Evolutionary conservation across 2,888 invertebrate genomes (phyloP), one percentile per base, ranked within the genome.

Genomic region (Torymus auratus): DNA sequence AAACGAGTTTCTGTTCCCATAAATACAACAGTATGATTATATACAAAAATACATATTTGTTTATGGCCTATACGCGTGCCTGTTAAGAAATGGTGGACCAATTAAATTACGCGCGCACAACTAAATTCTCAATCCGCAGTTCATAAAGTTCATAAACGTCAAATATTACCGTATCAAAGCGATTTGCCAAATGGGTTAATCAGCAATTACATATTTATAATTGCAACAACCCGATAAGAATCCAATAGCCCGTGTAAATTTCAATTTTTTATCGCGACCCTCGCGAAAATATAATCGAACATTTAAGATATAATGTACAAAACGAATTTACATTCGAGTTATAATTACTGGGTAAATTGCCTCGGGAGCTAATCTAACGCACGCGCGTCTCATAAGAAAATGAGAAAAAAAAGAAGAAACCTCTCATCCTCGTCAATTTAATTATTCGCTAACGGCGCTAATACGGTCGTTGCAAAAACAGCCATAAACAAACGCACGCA

Each of bases 281-380:
- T 60, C 41, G 72, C 28, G 61, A 55, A 78, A 72, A 60, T 55
- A 78, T 55, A 78, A 67, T 53, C 58, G 58, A 70, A 65, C 65
- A 53, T 15, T 70, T 28, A 17, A 23, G 2, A 41, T 41, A 23
- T n/a, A n/a, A n/a, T n/a, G 14, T 28, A 41, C 17, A 75, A 75
- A 67, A 68, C n/a, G 41, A 41, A 41, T 41, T 41, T 41, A 41
- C 41, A 41, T 41, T 41, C 41, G 41, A 41, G 7, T 7, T 41
- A 7, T 41, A 41, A 41, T 41, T 41, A 41, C 7, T n/a, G 41
- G 41, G 7, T 41, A 41, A 41, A 41, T 41, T 41, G 41, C 7
- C 41, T 41, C 41, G 41, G 41, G 41, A 7, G 41, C 41, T 41
- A 41, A 41, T 41, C 41, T 7, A 41, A 41, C 41, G 41, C 28